phyloP scores from a whole-genome alignment of 2,888 invertebrate genomes.

The Aleiodes alternator region DNA sequence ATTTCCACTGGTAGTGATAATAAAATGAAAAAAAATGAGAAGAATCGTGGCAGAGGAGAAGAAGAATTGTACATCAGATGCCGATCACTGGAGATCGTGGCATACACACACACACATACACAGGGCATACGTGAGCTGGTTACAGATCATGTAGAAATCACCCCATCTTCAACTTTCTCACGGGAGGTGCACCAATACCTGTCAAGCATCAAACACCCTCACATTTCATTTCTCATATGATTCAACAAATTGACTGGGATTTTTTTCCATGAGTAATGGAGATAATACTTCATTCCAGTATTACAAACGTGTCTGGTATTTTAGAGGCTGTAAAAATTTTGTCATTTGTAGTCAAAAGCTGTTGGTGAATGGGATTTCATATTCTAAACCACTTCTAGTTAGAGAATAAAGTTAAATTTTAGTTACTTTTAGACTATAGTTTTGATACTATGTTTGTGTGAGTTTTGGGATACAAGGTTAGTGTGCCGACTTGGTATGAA shows the following conservation, averaged over 20 bases:
- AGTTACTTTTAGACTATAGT: not conserved
- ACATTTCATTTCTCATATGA: slow-evolving; percentile 43
- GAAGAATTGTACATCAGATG: slow-evolving; percentile 48
- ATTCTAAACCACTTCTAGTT: slow-evolving; percentile 14
- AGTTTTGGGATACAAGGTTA: slow-evolving; percentile 67
- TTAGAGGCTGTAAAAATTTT: slow-evolving; percentile 38
- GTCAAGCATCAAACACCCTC: slow-evolving; percentile 39
- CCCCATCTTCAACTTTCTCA: slow-evolving; percentile 37
- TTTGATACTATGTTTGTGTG: slow-evolving; percentile 47
- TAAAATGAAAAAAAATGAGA: slow-evolving; percentile 34
- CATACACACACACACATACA: not conserved
- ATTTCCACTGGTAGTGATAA: slow-evolving; percentile 32
- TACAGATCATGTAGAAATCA: slow-evolving; percentile 46
- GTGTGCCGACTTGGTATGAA: slow-evolving; percentile 64
- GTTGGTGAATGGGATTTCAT: slow-evolving; percentile 30
- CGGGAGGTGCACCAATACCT: slow-evolving; percentile 44
- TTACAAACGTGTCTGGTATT: slow-evolving; percentile 25
- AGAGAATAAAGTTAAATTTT: not conserved
- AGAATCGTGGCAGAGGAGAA: slow-evolving; percentile 22
- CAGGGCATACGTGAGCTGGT: slow-evolving; percentile 49
- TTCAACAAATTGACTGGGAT: slow-evolving; percentile 43
- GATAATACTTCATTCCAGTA: not conserved
- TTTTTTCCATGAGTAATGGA: slow-evolving; percentile 24
- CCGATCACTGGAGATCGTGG: slow-evolving; percentile 51
- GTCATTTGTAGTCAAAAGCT: not conserved